Evolutionary conservation across 2,888 invertebrate genomes (phyloP).

Genomic region (Limnephilus rhombicus): DNA sequence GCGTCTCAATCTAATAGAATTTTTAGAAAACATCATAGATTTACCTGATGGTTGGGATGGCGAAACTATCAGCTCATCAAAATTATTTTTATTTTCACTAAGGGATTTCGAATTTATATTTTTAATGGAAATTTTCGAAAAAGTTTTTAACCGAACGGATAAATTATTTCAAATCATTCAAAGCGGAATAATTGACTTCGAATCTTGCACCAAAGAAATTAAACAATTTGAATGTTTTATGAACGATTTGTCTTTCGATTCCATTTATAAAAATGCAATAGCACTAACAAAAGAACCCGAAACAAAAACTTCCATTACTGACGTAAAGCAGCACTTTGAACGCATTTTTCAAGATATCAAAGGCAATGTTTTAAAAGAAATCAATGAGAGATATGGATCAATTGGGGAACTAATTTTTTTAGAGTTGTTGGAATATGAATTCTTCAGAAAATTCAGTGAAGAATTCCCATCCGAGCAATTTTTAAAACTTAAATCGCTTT

Average conservation of each 20-base stretch:
- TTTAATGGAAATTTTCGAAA: conserved; percentile 43
- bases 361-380: conserved; percentile 19
- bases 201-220: neutral
- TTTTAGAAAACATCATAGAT: conserved; percentile 10
- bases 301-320: conserved; percentile 30
- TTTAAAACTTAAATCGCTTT: neutral
- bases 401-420: neutral
- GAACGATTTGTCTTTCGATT: neutral
- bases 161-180: neutral
- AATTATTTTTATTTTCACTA: conserved; percentile 39
- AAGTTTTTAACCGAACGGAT: conserved; percentile 54
- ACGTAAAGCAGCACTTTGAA: neutral
- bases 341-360: conserved; percentile 19
- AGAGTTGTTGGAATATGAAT: neutral
- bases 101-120: conserved; percentile 49
- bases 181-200: neutral
- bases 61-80: conserved; percentile 39
- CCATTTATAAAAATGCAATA: neutral
- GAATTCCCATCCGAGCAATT: neutral
- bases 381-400: neutral
- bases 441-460: neutral
- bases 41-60: conserved; percentile 50
- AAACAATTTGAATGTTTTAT: conserved; percentile 24
- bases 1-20: conserved; percentile 8
- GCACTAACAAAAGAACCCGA: conserved; percentile 22